Percentiles rank a stretch among this genome's conserved stretches.
Conservation (phyloP, 2,797 vertebrate species). For the Threskiornis aethiopicus region DNA sequence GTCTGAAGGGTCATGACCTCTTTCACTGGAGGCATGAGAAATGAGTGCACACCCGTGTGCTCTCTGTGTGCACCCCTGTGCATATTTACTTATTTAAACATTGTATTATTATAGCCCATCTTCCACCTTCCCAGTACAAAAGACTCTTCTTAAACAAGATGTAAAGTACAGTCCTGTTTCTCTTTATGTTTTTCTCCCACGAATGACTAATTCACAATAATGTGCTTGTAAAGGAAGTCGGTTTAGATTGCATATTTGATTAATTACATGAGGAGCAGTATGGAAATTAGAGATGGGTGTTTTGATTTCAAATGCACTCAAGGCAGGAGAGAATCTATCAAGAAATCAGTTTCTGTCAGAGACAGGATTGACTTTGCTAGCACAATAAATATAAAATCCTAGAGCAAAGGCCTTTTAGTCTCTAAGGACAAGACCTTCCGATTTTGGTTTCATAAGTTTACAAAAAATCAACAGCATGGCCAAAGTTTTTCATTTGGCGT, state of each 20-base stretch:
- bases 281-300: constrained; percentile 16
- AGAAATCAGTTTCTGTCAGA: constrained; percentile 33
- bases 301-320: constrained; percentile 19
- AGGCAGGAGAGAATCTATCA: neutral
- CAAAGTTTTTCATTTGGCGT: constrained; percentile 10
- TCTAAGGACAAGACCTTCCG: constrained; percentile 37
- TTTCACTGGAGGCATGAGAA: constrained; percentile 28
- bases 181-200: neutral
- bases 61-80: neutral
- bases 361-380: neutral
- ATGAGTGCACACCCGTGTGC: neutral
- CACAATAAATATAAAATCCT: constrained; percentile 53
- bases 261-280: constrained; percentile 29
- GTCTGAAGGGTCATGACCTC: neutral
- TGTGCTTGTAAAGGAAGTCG: neutral
- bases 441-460: constrained; percentile 31
- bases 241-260: constrained; percentile 38
- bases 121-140: neutral
- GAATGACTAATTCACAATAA: neutral
- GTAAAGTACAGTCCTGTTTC: neutral
- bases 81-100: neutral
- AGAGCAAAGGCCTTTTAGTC: constrained; percentile 24
- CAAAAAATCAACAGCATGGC: constrained; percentile 6
- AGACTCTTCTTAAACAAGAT: neutral
- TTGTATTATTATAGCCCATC: neutral